Evolutionary conservation across 2,888 invertebrate species (phyloP).

Genomic region (Liopterus haemorrhoidalis): DNA sequence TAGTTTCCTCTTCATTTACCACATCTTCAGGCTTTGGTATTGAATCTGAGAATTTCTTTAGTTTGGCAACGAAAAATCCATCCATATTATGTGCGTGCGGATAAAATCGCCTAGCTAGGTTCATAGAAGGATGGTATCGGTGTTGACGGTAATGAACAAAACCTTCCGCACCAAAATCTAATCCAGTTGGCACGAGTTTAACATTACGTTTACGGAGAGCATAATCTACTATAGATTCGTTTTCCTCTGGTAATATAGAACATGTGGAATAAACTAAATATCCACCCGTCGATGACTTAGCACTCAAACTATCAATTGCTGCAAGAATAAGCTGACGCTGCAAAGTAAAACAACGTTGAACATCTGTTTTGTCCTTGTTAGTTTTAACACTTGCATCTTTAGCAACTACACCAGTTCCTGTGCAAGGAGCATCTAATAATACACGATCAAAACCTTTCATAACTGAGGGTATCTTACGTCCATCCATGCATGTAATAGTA

Average conservation of each 20-base stretch:
- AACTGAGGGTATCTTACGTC: conserved; percentile 73
- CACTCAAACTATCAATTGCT: conserved; percentile 95
- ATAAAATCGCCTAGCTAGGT: conserved; percentile 85
- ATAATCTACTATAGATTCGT: conserved; percentile 95
- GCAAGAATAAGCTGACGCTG: conserved; percentile 88
- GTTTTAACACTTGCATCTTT: conserved; percentile 97
- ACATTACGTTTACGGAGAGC: conserved; percentile 89
- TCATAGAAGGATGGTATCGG: conserved; percentile 86
- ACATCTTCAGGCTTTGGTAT: conserved; percentile 51
- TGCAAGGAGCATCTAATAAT: conserved; percentile 95
- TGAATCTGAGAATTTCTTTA: conserved; percentile 90
- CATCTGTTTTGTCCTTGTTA: conserved; percentile 81
- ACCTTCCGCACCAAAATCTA: conserved; percentile 94
- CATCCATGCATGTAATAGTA: conserved; percentile 84
- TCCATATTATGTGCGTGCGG: conserved; percentile 99
- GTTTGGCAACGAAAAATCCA: conserved; percentile 97
- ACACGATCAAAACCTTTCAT: conserved; percentile 93
- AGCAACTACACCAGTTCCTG: conserved; percentile 95
- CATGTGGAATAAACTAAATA: conserved; percentile 98
- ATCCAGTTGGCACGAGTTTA: conserved; percentile 85
- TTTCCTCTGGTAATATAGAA: conserved; percentile 96
- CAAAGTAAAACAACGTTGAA: conserved; percentile 84
- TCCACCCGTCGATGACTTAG: conserved; percentile 87
- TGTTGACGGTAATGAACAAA: conserved; percentile 81
- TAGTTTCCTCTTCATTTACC: conserved; percentile 38